A percentile compares a stretch with the other conserved stretches of the same genome.
Evolutionary conservation across 1,140 invertebrate species (phyloP).

Genomic region (Pectinophora gossypiella): DNA sequence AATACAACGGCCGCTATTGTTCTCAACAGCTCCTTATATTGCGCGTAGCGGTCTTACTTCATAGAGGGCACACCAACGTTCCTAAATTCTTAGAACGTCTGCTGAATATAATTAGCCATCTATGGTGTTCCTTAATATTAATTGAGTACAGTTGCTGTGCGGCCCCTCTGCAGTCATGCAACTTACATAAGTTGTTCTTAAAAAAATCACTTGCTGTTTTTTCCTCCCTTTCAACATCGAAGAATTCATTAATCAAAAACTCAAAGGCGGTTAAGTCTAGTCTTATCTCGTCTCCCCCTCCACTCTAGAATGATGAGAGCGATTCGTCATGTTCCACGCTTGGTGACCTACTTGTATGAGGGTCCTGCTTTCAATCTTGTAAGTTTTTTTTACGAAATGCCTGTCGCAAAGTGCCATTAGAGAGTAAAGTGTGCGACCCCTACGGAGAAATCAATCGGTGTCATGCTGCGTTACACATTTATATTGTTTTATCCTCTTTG

Average conservation of each 20-base stretch:
- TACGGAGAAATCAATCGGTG: slow-evolving; percentile 30
- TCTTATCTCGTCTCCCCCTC: slow-evolving; percentile 32
- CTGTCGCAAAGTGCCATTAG: slow-evolving; percentile 21
- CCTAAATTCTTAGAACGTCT: slow-evolving; percentile 62
- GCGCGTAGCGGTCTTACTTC: slow-evolving; percentile 55
- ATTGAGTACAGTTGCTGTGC: slow-evolving; percentile 17
- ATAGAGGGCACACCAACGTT: slow-evolving; percentile 33
- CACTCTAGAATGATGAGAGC: slow-evolving; percentile 41
- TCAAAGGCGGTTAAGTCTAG: slow-evolving; percentile 26
- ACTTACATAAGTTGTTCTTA: slow-evolving; percentile 5
- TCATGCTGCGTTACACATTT: slow-evolving; percentile 25
- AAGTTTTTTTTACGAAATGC: slow-evolving; percentile 26
- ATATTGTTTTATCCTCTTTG: slow-evolving; percentile 31
- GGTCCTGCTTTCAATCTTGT: slow-evolving; percentile 10
- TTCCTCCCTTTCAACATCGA: slow-evolving; percentile 6
- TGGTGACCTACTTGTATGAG: slow-evolving; percentile 35
- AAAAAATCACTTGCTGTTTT: slow-evolving; percentile 12
- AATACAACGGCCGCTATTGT: slow-evolving; percentile 55
- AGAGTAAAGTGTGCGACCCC: slow-evolving; percentile 17
- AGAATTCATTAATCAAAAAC: slow-evolving; percentile 28
- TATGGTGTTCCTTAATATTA: slow-evolving; percentile 40
- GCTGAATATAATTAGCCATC: slow-evolving; percentile 48
- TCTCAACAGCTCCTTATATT: slow-evolving; percentile 53
- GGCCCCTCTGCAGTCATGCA: background rate
- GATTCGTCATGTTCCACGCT: slow-evolving; percentile 48